Evolutionary conservation across 2,797 vertebrate species (phyloP).

Genomic region (Calcarius lapponicus): DNA sequence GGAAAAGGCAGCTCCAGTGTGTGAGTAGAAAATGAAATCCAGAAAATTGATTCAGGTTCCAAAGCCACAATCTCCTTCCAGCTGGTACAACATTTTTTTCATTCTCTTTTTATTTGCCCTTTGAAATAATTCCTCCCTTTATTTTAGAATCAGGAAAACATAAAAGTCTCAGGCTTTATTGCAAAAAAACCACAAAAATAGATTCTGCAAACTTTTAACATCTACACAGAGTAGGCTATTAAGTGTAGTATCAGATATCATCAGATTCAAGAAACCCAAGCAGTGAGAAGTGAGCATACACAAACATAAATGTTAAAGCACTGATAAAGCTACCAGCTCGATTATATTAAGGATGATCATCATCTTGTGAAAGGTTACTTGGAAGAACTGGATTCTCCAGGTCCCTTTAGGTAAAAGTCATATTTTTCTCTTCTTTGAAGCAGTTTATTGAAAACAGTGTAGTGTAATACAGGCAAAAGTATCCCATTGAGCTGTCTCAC

Average conservation of each 20-base stretch:
- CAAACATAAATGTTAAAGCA: not conserved
- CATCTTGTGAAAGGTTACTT: not conserved
- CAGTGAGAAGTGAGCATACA: not conserved
- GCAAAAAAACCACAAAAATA: not conserved
- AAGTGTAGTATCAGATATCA: not conserved
- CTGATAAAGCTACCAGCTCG: not conserved
- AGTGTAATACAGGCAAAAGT: not conserved
- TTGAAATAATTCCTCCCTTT: not conserved
- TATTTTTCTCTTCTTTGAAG: not conserved
- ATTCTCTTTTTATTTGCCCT: not conserved
- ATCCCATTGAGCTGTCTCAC: not conserved
- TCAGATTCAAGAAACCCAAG: not conserved
- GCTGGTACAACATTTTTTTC: not conserved
- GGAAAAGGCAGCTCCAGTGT: not conserved
- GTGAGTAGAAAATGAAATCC: not conserved
- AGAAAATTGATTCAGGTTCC: not conserved
- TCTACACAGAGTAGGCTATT: not conserved
- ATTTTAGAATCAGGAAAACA: not conserved
- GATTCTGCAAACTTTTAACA: not conserved
- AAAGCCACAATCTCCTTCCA: not conserved
- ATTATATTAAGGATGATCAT: not conserved
- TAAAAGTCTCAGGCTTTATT: not conserved
- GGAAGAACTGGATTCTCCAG: not conserved
- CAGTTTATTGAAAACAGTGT: not conserved
- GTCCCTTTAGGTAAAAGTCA: not conserved